Evolutionary conservation across 2,888 invertebrate genomes (phyloP), one percentile per base, ranked within the genome.

Genomic region (Opisthograptis luteolata): DNA sequence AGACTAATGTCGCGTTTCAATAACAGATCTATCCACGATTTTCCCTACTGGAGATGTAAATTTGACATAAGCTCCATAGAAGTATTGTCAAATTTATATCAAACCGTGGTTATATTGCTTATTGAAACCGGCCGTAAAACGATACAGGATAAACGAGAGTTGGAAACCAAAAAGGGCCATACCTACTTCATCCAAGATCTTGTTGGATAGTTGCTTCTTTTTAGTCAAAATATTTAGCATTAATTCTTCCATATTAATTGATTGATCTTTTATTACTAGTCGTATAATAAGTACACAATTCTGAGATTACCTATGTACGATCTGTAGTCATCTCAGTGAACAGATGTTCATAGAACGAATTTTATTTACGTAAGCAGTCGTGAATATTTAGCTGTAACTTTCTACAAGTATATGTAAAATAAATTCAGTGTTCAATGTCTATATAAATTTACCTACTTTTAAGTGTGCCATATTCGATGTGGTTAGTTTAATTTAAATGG

Each of bases 401-500:
- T 22, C 1, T 25, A 6, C 1, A 10, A 5, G 5, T 17, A 17
- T 17, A 17, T 2, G 43, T 44, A 45, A 45, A 17, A 51, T 31
- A 41, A 32, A 10, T 46, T 57, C 47, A 55, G 49, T 64, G 61
- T 64, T 56, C 49, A 56, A 47, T 60, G 52, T 43, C 20, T 42
- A 24, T 19, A 37, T 37, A 36, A 44, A 58, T 34, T 57, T 31
- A 46, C 22, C 30, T 34, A 47, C 34, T 42, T 54, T 55, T 59
- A 63, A 62, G 60, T 62, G 73, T 73, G 74, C 74, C 74, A 74
- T 74, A 73, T 71, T 52, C 62, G 62, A 72, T 73, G 65, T 71
- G 74, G 72, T 53, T 60, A 46, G 51, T 61, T 58, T 54, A 51
- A 30, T 43, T 44, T 36, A 24, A 49, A 41, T 46, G 19, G 22